Base-by-base conservation (phyloP, 2,113 vertebrate genomes). In the Salvelinus namaycush region DNA sequence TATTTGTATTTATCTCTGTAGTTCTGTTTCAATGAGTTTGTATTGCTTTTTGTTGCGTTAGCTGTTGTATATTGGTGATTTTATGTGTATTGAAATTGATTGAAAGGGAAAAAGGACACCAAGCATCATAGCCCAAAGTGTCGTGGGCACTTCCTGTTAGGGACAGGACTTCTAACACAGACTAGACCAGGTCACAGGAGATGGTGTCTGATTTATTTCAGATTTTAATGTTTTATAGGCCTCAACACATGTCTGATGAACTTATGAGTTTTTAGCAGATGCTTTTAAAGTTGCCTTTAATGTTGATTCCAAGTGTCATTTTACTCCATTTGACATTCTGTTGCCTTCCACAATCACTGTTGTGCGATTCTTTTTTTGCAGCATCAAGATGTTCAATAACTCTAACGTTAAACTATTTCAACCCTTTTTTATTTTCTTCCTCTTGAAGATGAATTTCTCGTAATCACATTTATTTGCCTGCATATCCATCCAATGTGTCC, bases 291-390 rank as follows among this genome's bases (percentile, higher is more conserved):
- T 75, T 74, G 57, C 79, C 60, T 76, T 76, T 78, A 7, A 39
- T 31, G 76, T 68, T 39, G 18, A 27, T 18, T 54, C 16, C 39
- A 44, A 4, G 59, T 73, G 51, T 66, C 65, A 57, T 68, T 81
- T 79, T 82, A 82, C 80, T 49, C 68, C 65, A 14, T 82, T 79
- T 57, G 78, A 34, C 77, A 12, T 18, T 68, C 16, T 20, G 3
- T 57, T 57, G 54, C 54, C 54, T 57, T 57, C 20, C 54, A 60
- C 20, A 22, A 64, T 64, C 62, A 64, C 54, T 64, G 62, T 64
- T 13, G 5, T 57, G 54, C 4, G 18, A 18, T 20, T 57, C 4
- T 22, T n/a, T 62, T 62, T 62, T 62, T 54, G 51, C 51, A 16
- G 13, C 51, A 18, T 5, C 18, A 62, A n/a, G 13, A 22, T 62